Evolutionary conservation across 1,140 invertebrate genomes (phyloP).

Genomic region (Achatina immaculata): DNA sequence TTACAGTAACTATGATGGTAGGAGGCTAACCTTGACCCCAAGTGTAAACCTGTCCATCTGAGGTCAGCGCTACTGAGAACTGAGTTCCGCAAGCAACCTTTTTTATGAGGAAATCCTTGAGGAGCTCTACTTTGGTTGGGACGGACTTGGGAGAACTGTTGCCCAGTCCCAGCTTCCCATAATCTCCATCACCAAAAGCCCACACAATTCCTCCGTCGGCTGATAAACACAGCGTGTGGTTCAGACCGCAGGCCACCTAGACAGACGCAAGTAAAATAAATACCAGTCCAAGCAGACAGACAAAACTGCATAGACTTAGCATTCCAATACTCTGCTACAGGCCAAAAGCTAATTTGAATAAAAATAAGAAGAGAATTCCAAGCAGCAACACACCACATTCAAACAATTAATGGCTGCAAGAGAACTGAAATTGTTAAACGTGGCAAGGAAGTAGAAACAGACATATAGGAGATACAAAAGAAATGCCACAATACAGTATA

Average conservation of each 20-base stretch:
- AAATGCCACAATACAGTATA: too few relatives aligned
- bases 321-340: too few relatives aligned
- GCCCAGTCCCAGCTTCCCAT: constrained; percentile 78
- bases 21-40: constrained; percentile 74
- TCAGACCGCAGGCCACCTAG: constrained; percentile 77
- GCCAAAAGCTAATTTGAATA: too few relatives aligned
- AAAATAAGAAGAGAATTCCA: too few relatives aligned
- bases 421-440: too few relatives aligned
- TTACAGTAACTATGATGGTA: too few relatives aligned
- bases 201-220: constrained; percentile 76
- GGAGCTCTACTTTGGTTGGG: constrained; percentile 73
- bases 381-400: too few relatives aligned
- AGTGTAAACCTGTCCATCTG: constrained; percentile 76
- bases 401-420: too few relatives aligned
- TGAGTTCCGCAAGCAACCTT: constrained; percentile 78
- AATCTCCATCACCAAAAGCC: constrained; percentile 80
- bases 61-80: constrained; percentile 78
- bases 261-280: too few relatives aligned
- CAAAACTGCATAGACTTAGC: background rate
- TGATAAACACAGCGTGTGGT: constrained; percentile 78
- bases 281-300: constrained; percentile 39
- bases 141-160: constrained; percentile 74
- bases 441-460: too few relatives aligned
- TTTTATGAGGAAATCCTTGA: constrained; percentile 75
- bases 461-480: too few relatives aligned